Percentiles rank a stretch among this genome's conserved stretches.
These are phyloP conservation scores for Netelia virgata DNA, from an alignment of 2,888 invertebrate species.

Conservation along the genomic window DNA sequence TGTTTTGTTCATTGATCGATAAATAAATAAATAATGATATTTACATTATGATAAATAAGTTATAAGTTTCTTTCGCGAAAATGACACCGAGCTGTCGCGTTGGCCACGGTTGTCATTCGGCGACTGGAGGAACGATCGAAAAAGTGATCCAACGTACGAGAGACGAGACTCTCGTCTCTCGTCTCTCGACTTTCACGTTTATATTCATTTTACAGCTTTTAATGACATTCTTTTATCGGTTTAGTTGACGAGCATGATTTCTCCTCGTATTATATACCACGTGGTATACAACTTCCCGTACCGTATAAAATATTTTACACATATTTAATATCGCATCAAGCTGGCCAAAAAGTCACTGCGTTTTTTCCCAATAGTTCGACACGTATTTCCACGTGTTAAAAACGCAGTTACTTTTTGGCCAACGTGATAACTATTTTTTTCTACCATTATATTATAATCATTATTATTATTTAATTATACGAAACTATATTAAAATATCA, in stretches of 20 bases:
- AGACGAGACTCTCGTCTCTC: constrained; percentile 15
- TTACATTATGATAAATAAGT: background rate
- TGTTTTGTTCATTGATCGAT: background rate
- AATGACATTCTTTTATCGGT: constrained; percentile 50
- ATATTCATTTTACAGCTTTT: constrained; percentile 30
- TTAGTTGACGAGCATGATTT: constrained; percentile 46
- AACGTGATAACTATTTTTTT: no score
- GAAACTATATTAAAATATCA: no score
- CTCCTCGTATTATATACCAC: constrained; percentile 15
- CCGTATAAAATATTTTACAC: no score
- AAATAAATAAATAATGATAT: background rate
- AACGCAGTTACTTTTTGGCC: no score
- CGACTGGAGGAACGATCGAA: background rate
- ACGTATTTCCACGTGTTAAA: no score
- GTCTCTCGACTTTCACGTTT: constrained; percentile 28
- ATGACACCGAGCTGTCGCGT: background rate
- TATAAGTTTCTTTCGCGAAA: background rate
- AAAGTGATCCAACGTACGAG: constrained; percentile 10
- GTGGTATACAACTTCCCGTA: background rate
- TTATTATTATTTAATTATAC: no score
- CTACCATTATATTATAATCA: no score
- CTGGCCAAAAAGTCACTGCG: no score
- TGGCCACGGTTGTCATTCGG: background rate
- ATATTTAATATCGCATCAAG: no score
- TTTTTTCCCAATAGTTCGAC: no score